These are phyloP conservation scores for Pteromalus puparum DNA, from an alignment of 1,140 invertebrate genomes.

Conservation along the genomic window DNA sequence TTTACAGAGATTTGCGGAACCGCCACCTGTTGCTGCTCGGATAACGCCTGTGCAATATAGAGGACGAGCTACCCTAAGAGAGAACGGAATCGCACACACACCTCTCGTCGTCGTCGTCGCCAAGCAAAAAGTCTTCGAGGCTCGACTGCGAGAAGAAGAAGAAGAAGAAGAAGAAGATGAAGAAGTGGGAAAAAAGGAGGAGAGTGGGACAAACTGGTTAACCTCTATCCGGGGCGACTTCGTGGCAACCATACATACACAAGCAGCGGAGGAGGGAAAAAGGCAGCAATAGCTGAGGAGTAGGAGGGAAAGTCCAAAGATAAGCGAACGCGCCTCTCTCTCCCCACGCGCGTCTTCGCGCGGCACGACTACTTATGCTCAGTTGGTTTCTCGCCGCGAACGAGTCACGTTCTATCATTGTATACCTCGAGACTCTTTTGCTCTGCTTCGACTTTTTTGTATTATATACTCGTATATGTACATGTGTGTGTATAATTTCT, in stretches of 20 bases:
- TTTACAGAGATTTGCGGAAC: background rate
- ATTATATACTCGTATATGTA: too few relatives aligned
- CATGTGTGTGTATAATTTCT: background rate
- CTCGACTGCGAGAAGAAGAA: background rate
- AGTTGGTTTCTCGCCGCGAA: slow-evolving; percentile 9
- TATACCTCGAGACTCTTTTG: too few relatives aligned
- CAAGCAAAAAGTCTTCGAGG: too few relatives aligned
- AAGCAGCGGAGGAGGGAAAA: slow-evolving; percentile 50
- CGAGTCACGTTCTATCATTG: background rate
- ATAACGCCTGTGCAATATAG: too few relatives aligned
- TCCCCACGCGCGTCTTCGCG: background rate
- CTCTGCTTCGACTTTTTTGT: too few relatives aligned
- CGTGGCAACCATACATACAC: slow-evolving; percentile 54
- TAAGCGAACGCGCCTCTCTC: slow-evolving; percentile 63
- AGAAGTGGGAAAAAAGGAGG: slow-evolving; percentile 15
- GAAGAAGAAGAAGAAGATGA: background rate
- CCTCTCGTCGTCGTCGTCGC: too few relatives aligned
- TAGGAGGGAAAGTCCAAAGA: slow-evolving; percentile 73
- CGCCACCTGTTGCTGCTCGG: background rate
- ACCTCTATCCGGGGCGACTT: slow-evolving; percentile 65
- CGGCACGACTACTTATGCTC: background rate
- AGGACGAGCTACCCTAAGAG: too few relatives aligned
- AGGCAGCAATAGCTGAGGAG: slow-evolving; percentile 34
- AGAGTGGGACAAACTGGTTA: slow-evolving; percentile 75
- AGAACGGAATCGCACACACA: too few relatives aligned